Percentiles rank a stretch among this genome's conserved stretches.
These are phyloP conservation scores for Autographa gamma DNA, from an alignment of 2,888 invertebrate species.

Conservation along the genomic window DNA sequence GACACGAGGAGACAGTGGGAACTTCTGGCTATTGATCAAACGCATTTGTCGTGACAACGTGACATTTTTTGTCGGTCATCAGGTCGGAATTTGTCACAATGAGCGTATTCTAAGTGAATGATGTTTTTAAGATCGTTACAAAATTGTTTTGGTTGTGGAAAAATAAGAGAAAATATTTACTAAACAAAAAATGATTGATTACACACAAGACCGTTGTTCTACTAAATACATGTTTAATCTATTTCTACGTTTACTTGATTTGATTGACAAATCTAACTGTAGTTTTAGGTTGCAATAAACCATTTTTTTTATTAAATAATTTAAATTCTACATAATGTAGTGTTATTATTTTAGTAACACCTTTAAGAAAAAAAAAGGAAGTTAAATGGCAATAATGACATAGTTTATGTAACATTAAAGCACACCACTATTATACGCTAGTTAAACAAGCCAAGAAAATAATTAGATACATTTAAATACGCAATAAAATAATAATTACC, in stretches of 20 bases:
- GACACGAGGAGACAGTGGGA: conserved; percentile 53
- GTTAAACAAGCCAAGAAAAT: conserved; percentile 29
- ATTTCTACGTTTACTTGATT: no score
- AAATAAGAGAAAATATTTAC: not conserved
- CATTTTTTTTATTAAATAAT: no score
- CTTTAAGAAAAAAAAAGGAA: not conserved
- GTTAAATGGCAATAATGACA: not conserved
- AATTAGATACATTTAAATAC: conserved; percentile 23
- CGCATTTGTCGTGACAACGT: conserved; percentile 71
- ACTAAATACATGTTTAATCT: no score
- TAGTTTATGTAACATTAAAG: not conserved
- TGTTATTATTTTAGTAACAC: not conserved
- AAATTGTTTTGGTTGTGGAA: not conserved
- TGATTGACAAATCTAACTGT: no score
- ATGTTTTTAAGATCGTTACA: not conserved
- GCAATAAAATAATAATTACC: conserved; percentile 49
- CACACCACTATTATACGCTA: conserved; percentile 28
- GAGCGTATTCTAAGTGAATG: conserved; percentile 19
- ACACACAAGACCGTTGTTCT: no score
- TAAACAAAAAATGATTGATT: no score
- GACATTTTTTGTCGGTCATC: conserved; percentile 65
- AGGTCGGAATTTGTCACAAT: conserved; percentile 34
- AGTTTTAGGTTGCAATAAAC: no score
- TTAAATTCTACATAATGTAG: not conserved
- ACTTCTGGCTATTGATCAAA: conserved; percentile 69